Evolutionary conservation across 2,113 vertebrate species (phyloP), one percentile per base, ranked within the genome.

Genomic region (Corydoras maculifer): DNA sequence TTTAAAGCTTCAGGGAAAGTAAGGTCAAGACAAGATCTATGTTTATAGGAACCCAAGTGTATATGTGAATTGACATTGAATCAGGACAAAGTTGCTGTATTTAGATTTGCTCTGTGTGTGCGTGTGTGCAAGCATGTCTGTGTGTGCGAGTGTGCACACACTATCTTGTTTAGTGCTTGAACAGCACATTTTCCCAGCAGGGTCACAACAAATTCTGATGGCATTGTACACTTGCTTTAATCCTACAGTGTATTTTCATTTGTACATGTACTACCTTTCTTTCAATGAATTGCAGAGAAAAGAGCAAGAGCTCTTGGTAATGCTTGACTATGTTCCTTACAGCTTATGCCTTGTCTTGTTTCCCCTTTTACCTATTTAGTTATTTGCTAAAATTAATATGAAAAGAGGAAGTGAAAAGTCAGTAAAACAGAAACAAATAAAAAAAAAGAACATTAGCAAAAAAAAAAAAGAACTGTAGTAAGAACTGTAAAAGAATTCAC

Each of bases 111-210:
- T 59, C 25, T 73, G 30, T 30, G 62, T 58, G 69, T 64, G 31
- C 35, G 15, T 71, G 32, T 29, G 62, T 48, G 35, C 51, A 10
- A 8, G 10, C 51, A 10, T 14, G 51, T 53, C 51, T 53, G 51
- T 53, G 51, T 14, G 51, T 10, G 11, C 13, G 51, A 12, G 48
- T 49, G 54, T 43, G 7, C 35, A 43, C 35, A 43, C 35, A 43
- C 18, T 49, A n/a, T 54, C 58, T 9, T 60, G 14, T 51, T 48
- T 32, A 58, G 30, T 57, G 54, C 65, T 75, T 31, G 57, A 32
- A 54, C 65, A 71, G 68, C 57, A 75, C 51, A 43, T 66, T 62
- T 65, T 66, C 32, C 43, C 69, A 70, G 62, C 63, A 57, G 62
- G 68, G 43, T 64, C 18, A 11, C 54, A 35, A 57, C 49, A 31